These are phyloP conservation scores for Apocheima hispidaria DNA, from an alignment of 2,888 invertebrate genomes.

Conservation along the genomic window DNA sequence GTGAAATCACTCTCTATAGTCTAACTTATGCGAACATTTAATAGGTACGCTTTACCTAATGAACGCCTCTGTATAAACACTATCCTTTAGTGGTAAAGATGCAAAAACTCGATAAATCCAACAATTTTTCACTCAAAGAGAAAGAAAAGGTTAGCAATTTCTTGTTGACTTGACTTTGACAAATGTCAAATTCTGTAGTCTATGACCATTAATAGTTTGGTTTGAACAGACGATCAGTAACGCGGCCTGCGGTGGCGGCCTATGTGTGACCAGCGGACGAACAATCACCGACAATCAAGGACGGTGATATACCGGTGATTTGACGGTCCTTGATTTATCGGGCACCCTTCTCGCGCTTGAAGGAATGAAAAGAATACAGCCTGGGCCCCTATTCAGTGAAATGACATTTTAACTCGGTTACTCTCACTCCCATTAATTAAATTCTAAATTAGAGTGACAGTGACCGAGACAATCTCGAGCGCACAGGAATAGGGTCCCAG, in stretches of 20 bases:
- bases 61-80: constrained; percentile 26
- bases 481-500: too few relatives aligned
- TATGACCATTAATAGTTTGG: constrained; percentile 40
- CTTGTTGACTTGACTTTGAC: constrained; percentile 83
- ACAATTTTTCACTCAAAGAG: constrained; percentile 67
- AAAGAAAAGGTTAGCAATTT: constrained; percentile 77
- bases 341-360: too few relatives aligned
- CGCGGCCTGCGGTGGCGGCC: neutral
- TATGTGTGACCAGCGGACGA: too few relatives aligned
- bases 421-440: too few relatives aligned
- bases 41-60: constrained; percentile 26
- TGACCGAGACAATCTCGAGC: too few relatives aligned
- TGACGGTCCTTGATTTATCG: too few relatives aligned
- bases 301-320: too few relatives aligned
- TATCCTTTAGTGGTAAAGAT: constrained; percentile 34
- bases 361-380: too few relatives aligned
- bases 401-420: too few relatives aligned
- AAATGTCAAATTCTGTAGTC: constrained; percentile 64
- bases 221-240: neutral
- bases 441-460: too few relatives aligned
- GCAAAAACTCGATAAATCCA: constrained; percentile 61
- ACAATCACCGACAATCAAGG: too few relatives aligned
- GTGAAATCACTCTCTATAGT: constrained; percentile 27
- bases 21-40: constrained; percentile 53
- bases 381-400: too few relatives aligned